These are phyloP conservation scores for Dryococelus australis DNA, from an alignment of 2,888 invertebrate species.

Conservation along the genomic window DNA sequence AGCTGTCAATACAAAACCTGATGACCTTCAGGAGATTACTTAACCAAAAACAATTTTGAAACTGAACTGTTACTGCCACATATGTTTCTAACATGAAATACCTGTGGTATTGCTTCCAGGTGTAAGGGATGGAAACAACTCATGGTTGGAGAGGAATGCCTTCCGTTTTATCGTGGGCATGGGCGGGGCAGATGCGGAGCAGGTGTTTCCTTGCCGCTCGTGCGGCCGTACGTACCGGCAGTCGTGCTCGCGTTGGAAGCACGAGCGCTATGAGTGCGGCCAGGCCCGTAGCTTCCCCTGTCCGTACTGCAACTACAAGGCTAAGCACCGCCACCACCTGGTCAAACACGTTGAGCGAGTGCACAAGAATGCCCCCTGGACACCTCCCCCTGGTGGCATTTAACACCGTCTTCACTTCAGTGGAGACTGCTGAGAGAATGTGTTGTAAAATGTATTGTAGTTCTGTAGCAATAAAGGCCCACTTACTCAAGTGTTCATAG, in stretches of 20 bases:
- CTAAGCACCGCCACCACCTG: not conserved
- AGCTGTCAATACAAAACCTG: no score
- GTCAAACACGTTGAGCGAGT: not conserved
- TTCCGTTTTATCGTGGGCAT: not conserved
- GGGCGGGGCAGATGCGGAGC: not conserved
- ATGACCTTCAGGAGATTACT: no score
- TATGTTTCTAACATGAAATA: no score
- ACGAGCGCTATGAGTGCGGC: constrained; percentile 5
- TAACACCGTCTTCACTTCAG: not conserved
- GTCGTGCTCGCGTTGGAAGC: not conserved
- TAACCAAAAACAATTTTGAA: no score
- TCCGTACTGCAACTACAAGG: not conserved
- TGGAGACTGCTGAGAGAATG: no score
- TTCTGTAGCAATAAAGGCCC: no score
- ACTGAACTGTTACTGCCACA: no score
- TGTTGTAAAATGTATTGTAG: no score
- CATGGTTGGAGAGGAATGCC: not conserved
- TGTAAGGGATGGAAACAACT: not conserved
- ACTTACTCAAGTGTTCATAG: no score
- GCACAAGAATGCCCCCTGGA: not conserved
- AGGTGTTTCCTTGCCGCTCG: not conserved
- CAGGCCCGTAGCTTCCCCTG: not conserved
- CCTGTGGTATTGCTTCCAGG: not conserved
- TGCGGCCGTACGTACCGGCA: not conserved
- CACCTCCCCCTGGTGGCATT: not conserved